Conservation (phyloP, 1,140 invertebrate genomes). For the Drosophila pandora region DNA sequence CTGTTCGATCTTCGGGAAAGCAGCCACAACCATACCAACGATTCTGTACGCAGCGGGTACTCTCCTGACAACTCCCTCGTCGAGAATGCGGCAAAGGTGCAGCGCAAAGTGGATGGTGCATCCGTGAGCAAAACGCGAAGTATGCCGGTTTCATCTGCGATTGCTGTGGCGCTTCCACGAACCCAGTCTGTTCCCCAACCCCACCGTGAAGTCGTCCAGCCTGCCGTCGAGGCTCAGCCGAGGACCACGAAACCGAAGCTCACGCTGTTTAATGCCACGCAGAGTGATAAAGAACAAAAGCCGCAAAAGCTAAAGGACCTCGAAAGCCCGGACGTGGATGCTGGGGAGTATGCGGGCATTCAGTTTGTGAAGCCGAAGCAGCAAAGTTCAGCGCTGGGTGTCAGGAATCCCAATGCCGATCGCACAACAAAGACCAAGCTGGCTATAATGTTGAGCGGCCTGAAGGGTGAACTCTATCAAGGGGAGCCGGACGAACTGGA, state of each 20-base stretch:
- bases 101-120: conserved; percentile 43
- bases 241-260: conserved; percentile 60
- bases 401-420: conserved; percentile 62
- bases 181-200: conserved; percentile 47
- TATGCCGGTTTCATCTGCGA: conserved; percentile 41
- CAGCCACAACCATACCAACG: conserved; percentile 2
- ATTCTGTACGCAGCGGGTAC: not conserved
- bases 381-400: conserved; percentile 24
- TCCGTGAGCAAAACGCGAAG: conserved; percentile 43
- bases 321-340: conserved; percentile 61
- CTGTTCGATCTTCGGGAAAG: conserved; percentile 48
- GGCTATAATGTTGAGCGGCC: conserved; percentile 74
- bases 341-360: conserved; percentile 70
- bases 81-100: conserved; percentile 63
- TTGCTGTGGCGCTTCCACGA: conserved; percentile 37
- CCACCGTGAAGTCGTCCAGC: not conserved
- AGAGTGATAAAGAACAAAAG: not conserved
- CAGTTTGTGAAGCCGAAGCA: conserved; percentile 80
- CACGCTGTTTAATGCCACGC: conserved; percentile 73
- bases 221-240: not conserved
- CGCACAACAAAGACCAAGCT: conserved; percentile 79
- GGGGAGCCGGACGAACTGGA: conserved; percentile 51
- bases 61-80: conserved; percentile 59
- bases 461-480: conserved; percentile 74
- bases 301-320: conserved; percentile 26